phyloP scores from a whole-genome alignment of 1,140 invertebrate genomes.

The Gonatopus flavifemur region DNA sequence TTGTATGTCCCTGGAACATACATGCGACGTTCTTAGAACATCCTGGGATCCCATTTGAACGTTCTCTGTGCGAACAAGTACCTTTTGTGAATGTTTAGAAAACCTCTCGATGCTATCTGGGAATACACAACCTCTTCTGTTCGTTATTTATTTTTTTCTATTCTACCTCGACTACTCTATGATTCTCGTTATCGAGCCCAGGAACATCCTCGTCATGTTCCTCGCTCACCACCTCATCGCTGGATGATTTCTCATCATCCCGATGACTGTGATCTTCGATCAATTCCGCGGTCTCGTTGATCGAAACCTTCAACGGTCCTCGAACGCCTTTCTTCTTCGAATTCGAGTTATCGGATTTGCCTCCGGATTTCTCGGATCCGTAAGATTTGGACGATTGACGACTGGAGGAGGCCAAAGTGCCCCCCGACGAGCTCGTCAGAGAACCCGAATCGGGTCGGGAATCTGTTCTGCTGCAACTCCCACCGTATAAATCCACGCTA shows the following conservation, averaged over 20 bases:
- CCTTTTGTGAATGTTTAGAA: no score
- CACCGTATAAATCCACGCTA: slow-evolving; percentile 41
- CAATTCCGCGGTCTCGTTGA: slow-evolving; percentile 60
- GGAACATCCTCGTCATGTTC: slow-evolving; percentile 1
- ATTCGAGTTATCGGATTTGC: slow-evolving; percentile 23
- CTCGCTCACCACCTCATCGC: slow-evolving; percentile 11
- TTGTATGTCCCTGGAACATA: no score
- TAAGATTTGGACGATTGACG: slow-evolving; percentile 36
- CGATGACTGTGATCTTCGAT: slow-evolving; percentile 55
- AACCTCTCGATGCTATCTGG: no score
- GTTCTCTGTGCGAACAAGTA: no score
- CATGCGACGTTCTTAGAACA: no score
- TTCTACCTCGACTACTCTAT: no score
- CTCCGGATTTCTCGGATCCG: slow-evolving; percentile 32
- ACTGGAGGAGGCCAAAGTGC: slow-evolving; percentile 31
- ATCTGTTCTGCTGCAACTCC: slow-evolving; percentile 32
- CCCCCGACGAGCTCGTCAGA: slow-evolving; percentile 41
- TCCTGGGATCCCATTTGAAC: no score
- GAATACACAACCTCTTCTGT: no score
- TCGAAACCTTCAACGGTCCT: slow-evolving; percentile 54
- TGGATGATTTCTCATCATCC: slow-evolving; percentile 30
- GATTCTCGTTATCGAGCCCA: no score
- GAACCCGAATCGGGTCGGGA: slow-evolving; percentile 46
- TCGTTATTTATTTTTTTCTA: no score
- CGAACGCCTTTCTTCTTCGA: slow-evolving; percentile 49